Conservation (phyloP, 23 tunicate genomes). For the Phallusia fumigata region DNA sequence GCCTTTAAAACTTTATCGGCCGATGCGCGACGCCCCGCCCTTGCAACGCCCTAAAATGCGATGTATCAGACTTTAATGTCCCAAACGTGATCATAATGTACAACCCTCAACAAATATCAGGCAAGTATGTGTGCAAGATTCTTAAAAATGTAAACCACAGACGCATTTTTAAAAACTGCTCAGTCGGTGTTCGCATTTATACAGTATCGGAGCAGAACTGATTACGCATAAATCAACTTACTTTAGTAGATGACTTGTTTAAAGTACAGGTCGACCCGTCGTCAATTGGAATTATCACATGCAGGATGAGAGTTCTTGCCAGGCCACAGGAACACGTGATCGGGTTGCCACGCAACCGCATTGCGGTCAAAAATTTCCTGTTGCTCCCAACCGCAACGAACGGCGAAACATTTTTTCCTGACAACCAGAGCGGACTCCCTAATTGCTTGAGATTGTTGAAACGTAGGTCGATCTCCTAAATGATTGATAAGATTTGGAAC, state of each 20-base stretch:
- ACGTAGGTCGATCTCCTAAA: conserved; percentile 27
- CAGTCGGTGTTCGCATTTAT: too few relatives aligned
- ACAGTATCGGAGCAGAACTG: too few relatives aligned
- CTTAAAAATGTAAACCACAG: too few relatives aligned
- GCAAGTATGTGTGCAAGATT: too few relatives aligned
- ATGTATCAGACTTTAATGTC: too few relatives aligned
- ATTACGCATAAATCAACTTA: too few relatives aligned
- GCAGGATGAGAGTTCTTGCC: neutral
- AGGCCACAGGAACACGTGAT: conserved; percentile 21
- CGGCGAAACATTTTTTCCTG: neutral
- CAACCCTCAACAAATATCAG: too few relatives aligned
- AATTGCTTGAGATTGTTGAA: conserved; percentile 20
- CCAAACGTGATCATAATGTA: too few relatives aligned
- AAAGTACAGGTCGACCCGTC: conserved; percentile 3
- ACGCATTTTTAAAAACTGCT: too few relatives aligned
- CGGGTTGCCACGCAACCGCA: conserved; percentile 30
- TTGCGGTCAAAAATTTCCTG: neutral
- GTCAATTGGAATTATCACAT: conserved; percentile 11
- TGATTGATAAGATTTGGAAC: neutral
- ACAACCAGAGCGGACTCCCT: neutral
- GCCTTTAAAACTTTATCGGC: too few relatives aligned
- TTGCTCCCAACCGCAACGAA: neutral
- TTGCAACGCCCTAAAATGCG: too few relatives aligned
- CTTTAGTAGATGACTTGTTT: neutral
- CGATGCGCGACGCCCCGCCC: too few relatives aligned